A percentile compares a stretch with the other conserved stretches of the same genome.
Conservation (phyloP, 1,140 invertebrate genomes). For the Dinoponera quadriceps region DNA sequence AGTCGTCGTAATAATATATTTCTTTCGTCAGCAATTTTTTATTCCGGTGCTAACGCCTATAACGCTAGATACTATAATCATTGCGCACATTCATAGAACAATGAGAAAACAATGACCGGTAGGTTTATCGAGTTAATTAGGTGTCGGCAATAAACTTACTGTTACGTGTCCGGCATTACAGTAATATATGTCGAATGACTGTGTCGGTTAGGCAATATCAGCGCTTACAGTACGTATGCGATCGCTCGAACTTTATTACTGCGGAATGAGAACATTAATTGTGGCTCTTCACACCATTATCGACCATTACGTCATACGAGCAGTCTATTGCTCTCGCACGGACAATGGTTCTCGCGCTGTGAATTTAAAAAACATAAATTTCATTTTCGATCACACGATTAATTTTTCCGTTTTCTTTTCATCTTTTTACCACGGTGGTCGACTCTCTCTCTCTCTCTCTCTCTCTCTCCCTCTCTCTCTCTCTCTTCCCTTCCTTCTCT, state of each 20-base stretch:
- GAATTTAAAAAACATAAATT: slow-evolving; percentile 6
- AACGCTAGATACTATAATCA: background rate
- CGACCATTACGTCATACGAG: slow-evolving; percentile 6
- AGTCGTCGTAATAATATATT: background rate
- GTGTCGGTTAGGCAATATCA: slow-evolving; percentile 27
- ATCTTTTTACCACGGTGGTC: background rate
- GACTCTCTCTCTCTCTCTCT: too few species aligned
- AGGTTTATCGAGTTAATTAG: slow-evolving; percentile 44
- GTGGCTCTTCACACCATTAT: slow-evolving; percentile 15
- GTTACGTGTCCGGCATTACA: slow-evolving; percentile 38
- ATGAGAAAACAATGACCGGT: slow-evolving; percentile 35
- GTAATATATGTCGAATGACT: slow-evolving; percentile 17
- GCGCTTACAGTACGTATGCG: slow-evolving; percentile 36
- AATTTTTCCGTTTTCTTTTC: slow-evolving; percentile 10
- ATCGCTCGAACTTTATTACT: slow-evolving; percentile 12
- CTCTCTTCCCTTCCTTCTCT: slow-evolving; percentile 3
- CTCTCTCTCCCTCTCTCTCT: background rate
- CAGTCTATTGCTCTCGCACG: background rate
- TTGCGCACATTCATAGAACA: background rate
- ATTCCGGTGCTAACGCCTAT: background rate
- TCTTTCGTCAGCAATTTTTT: background rate
- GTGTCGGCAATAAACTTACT: slow-evolving; percentile 43
- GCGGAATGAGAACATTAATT: slow-evolving; percentile 50
- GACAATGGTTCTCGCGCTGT: slow-evolving; percentile 4
- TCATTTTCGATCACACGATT: slow-evolving; percentile 11